Evolutionary conservation across 30 jellyfish, hydroid and myxozoan genomes (phyloP).

Genomic region (Mastigias papua): DNA sequence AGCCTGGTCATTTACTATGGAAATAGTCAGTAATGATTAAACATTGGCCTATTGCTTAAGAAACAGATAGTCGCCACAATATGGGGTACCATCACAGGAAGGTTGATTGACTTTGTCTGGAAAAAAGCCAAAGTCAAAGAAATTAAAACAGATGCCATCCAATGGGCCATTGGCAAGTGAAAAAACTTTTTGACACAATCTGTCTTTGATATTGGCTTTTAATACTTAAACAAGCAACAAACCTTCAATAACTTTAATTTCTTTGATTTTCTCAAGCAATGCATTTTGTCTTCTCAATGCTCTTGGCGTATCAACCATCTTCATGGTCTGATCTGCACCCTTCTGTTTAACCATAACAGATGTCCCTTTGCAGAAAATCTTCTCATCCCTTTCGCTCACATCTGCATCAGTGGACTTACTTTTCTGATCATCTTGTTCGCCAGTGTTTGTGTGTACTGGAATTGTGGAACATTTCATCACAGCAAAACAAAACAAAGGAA

Average conservation of each 20-base stretch:
- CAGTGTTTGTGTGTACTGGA: not conserved
- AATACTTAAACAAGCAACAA: not conserved
- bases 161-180: too few species aligned
- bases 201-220: too few species aligned
- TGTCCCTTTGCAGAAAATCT: not conserved
- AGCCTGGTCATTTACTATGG: too few species aligned
- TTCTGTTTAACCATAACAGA: not conserved
- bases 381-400: not conserved
- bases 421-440: not conserved
- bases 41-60: too few species aligned
- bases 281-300: constrained; percentile 37
- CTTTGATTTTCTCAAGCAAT: constrained; percentile 49
- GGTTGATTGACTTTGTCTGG: too few species aligned
- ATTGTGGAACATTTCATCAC: not conserved
- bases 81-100: too few species aligned
- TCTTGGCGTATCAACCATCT: constrained; percentile 1
- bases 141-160: too few species aligned
- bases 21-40: too few species aligned
- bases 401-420: not conserved
- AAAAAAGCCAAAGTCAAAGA: too few species aligned
- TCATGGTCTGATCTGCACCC: not conserved
- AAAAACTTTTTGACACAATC: too few species aligned
- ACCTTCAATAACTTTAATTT: constrained; percentile 63
- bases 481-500: not conserved
- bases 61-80: too few species aligned